phyloP scores from a whole-genome alignment of 2,113 vertebrate species.

The Melierax canorus region DNA sequence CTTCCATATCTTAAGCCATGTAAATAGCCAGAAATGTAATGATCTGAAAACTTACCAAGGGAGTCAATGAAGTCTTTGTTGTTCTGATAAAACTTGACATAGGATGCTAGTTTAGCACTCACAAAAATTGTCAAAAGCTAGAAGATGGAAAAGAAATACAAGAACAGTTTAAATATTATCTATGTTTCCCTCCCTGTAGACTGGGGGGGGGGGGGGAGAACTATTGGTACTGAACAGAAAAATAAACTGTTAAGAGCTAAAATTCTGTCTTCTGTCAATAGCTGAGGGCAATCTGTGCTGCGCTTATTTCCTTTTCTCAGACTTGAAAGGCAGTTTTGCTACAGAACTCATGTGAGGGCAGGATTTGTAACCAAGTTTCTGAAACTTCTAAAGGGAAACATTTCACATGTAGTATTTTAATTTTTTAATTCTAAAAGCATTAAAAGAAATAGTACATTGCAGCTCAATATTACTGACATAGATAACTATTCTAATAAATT shows the following conservation, averaged over 20 bases:
- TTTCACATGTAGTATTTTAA: neutral
- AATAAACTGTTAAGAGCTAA: neutral
- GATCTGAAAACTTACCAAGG: slow-evolving; percentile 84
- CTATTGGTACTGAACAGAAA: neutral
- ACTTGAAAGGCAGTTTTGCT: neutral
- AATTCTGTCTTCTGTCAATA: neutral
- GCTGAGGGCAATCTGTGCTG: neutral
- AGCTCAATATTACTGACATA: neutral
- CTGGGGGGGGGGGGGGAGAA: neutral
- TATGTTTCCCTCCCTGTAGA: neutral
- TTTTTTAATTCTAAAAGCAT: neutral
- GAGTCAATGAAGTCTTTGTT: slow-evolving; percentile 99
- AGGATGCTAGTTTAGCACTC: slow-evolving; percentile 91
- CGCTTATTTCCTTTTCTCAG: neutral
- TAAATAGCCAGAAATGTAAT: neutral
- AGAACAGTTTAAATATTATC: slow-evolving; percentile 2
- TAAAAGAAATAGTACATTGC: neutral
- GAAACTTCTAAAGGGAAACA: neutral
- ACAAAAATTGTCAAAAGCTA: slow-evolving; percentile 99
- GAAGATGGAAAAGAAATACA: slow-evolving; percentile 43
- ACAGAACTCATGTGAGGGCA: neutral
- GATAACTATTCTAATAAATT: neutral
- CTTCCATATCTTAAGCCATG: neutral
- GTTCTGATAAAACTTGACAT: slow-evolving; percentile 97
- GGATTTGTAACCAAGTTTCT: neutral